Conservation (phyloP, 2,113 vertebrate genomes). For the Nasalis larvatus region DNA sequence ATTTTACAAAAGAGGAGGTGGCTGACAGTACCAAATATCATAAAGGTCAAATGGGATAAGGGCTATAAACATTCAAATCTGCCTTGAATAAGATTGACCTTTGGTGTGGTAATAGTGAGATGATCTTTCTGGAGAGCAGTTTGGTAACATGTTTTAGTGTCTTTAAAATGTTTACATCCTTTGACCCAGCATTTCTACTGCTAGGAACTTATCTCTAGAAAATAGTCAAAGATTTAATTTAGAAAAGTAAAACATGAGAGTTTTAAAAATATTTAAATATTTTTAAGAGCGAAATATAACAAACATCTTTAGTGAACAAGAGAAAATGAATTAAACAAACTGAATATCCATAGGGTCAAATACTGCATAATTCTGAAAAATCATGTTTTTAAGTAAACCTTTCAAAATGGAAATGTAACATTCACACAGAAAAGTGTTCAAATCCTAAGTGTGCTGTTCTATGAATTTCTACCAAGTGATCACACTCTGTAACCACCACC, state of each 20-base stretch:
- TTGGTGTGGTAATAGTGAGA: neutral
- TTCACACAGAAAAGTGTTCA: neutral
- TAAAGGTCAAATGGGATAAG: neutral
- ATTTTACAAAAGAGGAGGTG: neutral
- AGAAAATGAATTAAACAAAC: neutral
- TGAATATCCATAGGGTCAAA: neutral
- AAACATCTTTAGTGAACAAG: neutral
- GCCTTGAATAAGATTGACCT: constrained; percentile 7
- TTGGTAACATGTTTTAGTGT: neutral
- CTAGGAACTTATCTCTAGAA: constrained; percentile 1
- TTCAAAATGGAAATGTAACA: neutral
- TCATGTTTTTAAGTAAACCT: neutral
- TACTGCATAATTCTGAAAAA: neutral
- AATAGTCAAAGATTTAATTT: neutral
- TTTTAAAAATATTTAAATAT: neutral
- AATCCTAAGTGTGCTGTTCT: neutral
- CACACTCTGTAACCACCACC: neutral
- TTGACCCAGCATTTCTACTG: neutral
- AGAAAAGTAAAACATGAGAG: neutral
- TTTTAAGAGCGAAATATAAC: neutral
- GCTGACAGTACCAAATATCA: no score
- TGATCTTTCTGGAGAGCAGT: neutral
- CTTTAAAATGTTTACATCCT: neutral
- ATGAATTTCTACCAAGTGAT: neutral
- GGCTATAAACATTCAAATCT: neutral